Conservation (phyloP, 1,140 invertebrate species). For the Probaryconus sp. region DNA sequence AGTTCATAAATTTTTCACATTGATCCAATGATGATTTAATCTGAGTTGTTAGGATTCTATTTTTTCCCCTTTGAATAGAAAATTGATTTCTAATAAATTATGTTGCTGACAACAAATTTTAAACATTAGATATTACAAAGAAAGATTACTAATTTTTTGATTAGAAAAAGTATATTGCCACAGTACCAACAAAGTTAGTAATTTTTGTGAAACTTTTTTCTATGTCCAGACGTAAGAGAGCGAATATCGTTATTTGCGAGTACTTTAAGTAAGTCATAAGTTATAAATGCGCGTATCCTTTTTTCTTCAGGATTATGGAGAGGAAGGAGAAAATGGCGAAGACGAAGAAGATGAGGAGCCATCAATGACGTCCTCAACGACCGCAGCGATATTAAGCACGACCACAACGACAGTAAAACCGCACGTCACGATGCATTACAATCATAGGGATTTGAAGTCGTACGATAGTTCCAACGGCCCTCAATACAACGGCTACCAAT, state of each 20-base stretch:
- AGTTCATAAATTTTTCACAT: slow-evolving; percentile 28
- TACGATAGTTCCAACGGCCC: slow-evolving; percentile 61
- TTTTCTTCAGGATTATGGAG: slow-evolving; percentile 66
- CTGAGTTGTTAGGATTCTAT: too few species aligned
- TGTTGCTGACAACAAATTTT: too few species aligned
- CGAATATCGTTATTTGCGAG: neutral
- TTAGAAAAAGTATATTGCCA: too few species aligned
- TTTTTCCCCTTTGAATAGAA: too few species aligned
- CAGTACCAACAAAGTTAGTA: too few species aligned
- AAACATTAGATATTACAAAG: too few species aligned
- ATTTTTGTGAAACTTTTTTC: too few species aligned
- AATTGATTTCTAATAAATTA: too few species aligned
- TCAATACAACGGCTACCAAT: slow-evolving; percentile 68
- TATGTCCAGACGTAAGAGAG: too few species aligned
- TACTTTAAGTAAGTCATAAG: too few species aligned
- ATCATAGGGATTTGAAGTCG: slow-evolving; percentile 46
- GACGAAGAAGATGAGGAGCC: slow-evolving; percentile 53
- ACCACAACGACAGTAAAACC: slow-evolving; percentile 55
- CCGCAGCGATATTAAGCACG: slow-evolving; percentile 49
- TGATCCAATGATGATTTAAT: slow-evolving; percentile 37
- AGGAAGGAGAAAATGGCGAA: slow-evolving; percentile 65
- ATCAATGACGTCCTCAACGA: slow-evolving; percentile 54
- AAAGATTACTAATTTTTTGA: too few species aligned
- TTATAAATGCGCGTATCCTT: slow-evolving; percentile 1
- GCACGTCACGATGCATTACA: slow-evolving; percentile 26